A percentile compares a stretch with the other conserved stretches of the same genome.
Evolutionary conservation across 2,113 vertebrate genomes (phyloP).

Genomic region (Zosterops lateralis): DNA sequence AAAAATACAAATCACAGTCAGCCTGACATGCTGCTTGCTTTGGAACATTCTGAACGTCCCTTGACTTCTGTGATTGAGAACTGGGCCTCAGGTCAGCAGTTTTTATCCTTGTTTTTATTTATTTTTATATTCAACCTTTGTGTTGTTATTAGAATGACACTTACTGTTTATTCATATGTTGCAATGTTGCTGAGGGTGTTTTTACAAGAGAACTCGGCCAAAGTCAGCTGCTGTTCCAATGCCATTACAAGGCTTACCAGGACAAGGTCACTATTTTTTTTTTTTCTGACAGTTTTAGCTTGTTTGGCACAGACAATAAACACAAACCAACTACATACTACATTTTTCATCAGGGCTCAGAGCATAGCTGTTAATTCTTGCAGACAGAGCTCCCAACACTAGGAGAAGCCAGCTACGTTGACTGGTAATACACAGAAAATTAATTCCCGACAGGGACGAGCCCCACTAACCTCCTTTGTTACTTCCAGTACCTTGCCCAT

Average conservation of each 20-base stretch:
- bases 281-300: neutral
- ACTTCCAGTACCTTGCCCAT: neutral
- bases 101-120: slow-evolving; percentile 40
- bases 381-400: neutral
- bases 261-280: neutral
- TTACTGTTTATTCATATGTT: slow-evolving; percentile 40
- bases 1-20: neutral
- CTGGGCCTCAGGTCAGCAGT: neutral
- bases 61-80: neutral
- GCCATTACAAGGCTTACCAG: neutral
- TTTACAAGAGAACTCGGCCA: slow-evolving; percentile 11
- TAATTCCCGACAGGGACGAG: neutral
- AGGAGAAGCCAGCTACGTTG: neutral
- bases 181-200: slow-evolving; percentile 15
- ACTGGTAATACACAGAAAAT: neutral
- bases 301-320: neutral
- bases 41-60: neutral
- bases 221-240: slow-evolving; percentile 26
- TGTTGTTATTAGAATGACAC: neutral
- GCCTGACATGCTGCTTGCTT: neutral
- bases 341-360: neutral
- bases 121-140: slow-evolving; percentile 24
- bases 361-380: neutral
- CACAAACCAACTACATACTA: neutral
- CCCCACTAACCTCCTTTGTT: neutral